A percentile compares a stretch with the other conserved stretches of the same genome.
Evolutionary conservation across 2,797 vertebrate genomes (phyloP).

Genomic region (Gallirallus australis): DNA sequence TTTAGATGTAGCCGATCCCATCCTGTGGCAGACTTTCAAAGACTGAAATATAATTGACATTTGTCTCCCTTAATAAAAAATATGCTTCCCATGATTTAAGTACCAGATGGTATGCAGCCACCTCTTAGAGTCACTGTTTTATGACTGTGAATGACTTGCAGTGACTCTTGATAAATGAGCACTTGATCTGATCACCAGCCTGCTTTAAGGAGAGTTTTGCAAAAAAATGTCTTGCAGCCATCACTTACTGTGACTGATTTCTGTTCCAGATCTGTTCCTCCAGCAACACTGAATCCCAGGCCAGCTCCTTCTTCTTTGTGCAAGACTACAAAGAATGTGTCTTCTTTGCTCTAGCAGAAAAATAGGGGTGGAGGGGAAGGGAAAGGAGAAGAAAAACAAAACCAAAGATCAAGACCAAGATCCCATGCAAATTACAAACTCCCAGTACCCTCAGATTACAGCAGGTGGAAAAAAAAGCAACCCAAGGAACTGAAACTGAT

Average conservation of each 20-base stretch:
- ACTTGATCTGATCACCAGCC: slow-evolving; percentile 37
- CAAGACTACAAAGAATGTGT: slow-evolving; percentile 87
- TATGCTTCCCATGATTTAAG: neutral
- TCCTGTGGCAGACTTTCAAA: neutral
- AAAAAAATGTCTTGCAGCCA: neutral
- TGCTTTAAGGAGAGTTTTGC: neutral
- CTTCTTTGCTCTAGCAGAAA: slow-evolving; percentile 82
- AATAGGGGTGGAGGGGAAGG: neutral
- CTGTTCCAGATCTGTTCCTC: slow-evolving; percentile 90
- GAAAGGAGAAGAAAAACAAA: neutral
- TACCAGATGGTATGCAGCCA: slow-evolving; percentile 29
- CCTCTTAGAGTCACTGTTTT: neutral
- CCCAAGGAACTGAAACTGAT: neutral
- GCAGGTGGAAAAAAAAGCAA: neutral
- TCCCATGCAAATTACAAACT: neutral
- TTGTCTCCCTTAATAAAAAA: slow-evolving; percentile 28
- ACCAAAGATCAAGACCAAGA: slow-evolving; percentile 7
- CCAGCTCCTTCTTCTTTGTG: slow-evolving; percentile 91
- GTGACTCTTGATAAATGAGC: slow-evolving; percentile 12
- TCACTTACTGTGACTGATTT: slow-evolving; percentile 87
- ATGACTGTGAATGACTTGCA: neutral
- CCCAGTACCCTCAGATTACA: neutral
- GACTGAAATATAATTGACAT: slow-evolving; percentile 3
- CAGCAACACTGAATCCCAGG: slow-evolving; percentile 92
- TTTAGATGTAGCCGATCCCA: neutral